phyloP scores from a whole-genome alignment of 2,797 vertebrate species.

The Trachops cirrhosus region DNA sequence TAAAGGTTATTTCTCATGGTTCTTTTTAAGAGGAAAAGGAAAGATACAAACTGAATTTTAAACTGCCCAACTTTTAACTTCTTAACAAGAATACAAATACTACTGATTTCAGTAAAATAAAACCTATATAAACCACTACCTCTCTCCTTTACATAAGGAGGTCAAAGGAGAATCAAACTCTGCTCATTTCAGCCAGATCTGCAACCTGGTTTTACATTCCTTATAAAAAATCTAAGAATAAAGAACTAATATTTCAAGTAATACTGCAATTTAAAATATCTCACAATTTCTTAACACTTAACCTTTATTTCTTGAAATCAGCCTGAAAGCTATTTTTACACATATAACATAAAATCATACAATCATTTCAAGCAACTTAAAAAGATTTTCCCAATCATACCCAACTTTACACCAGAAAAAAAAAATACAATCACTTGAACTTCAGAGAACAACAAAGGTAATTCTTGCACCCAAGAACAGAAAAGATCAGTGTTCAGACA shows the following conservation, averaged over 20 bases:
- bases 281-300: constrained; percentile 14
- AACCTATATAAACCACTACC: neutral
- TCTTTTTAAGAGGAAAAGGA: constrained; percentile 41
- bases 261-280: constrained; percentile 39
- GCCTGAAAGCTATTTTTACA: constrained; percentile 34
- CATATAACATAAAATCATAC: constrained; percentile 28
- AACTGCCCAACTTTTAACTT: constrained; percentile 10
- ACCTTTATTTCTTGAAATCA: constrained; percentile 26
- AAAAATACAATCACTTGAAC: neutral
- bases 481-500: constrained; percentile 27
- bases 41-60: constrained; percentile 10
- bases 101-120: constrained; percentile 28
- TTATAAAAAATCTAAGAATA: constrained; percentile 10
- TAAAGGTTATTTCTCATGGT: constrained; percentile 9
- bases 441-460: constrained; percentile 1
- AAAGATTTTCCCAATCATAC: constrained; percentile 36
- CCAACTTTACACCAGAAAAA: neutral
- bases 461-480: neutral
- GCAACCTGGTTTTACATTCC: neutral
- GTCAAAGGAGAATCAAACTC: neutral
- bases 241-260: constrained; percentile 30
- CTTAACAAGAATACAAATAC: constrained; percentile 38
- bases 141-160: neutral
- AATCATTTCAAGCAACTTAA: constrained; percentile 32
- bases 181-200: constrained; percentile 1